Evolutionary conservation across 2,113 vertebrate genomes (phyloP).

Genomic region (Acrocephalus arundinaceus): DNA sequence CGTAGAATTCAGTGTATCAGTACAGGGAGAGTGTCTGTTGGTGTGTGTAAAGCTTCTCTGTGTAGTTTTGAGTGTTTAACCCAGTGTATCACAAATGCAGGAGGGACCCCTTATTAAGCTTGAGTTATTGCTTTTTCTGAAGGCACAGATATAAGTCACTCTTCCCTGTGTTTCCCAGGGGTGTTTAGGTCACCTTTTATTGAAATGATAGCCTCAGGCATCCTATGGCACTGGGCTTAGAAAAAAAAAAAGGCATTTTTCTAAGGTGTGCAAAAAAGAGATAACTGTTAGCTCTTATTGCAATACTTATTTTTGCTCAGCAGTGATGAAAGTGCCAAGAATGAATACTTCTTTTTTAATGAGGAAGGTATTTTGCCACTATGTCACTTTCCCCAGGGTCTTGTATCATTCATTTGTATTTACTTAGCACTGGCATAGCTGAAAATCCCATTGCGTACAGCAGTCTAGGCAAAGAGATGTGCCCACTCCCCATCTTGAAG

Average conservation of each 20-base stretch:
- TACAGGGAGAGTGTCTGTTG: neutral
- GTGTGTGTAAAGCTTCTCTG: neutral
- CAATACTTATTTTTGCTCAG: neutral
- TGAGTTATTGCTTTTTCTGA: neutral
- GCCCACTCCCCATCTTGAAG: neutral
- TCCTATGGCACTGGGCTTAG: neutral
- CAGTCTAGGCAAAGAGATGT: neutral
- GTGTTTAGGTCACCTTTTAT: neutral
- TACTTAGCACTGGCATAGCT: neutral
- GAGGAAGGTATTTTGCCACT: neutral
- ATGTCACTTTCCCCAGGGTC: neutral
- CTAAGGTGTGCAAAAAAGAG: neutral
- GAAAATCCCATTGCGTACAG: neutral
- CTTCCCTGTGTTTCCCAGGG: neutral
- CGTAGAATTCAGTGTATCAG: neutral
- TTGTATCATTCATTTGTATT: constrained; percentile 3
- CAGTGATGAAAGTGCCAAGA: neutral
- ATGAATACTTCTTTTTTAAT: neutral
- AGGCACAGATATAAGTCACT: neutral
- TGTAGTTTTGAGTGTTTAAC: neutral
- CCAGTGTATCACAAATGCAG: neutral
- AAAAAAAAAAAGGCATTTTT: neutral
- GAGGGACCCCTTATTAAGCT: neutral
- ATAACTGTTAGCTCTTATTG: neutral
- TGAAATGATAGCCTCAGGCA: neutral